Conservation (phyloP, 2,888 invertebrate genomes). For the Andrena praecox region DNA sequence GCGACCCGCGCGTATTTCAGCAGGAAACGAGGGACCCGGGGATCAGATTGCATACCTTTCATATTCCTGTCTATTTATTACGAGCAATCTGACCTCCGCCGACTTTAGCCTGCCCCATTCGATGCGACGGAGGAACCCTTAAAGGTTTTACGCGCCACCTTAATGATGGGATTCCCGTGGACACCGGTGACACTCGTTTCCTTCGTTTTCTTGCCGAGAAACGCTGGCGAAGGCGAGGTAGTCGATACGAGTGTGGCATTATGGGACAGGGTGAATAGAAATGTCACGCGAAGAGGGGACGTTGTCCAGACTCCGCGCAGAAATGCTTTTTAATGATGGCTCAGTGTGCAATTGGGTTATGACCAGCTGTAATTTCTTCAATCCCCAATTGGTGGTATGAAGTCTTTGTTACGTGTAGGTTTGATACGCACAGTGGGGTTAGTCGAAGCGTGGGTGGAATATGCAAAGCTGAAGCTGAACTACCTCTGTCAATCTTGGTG, state of each 20-base stretch:
- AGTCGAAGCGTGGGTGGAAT: no score
- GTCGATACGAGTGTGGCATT: not conserved
- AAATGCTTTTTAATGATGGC: not conserved
- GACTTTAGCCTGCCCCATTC: not conserved
- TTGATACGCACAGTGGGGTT: no score
- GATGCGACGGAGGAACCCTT: not conserved
- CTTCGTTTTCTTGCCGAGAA: not conserved
- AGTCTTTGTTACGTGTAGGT: no score
- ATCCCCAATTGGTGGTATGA: no score
- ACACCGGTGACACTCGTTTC: not conserved
- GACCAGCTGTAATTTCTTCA: not conserved
- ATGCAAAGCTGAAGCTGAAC: no score
- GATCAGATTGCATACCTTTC: conserved; percentile 19
- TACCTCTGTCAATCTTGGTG: no score
- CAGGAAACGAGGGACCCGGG: conserved; percentile 44
- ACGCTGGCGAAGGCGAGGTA: not conserved
- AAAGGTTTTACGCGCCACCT: conserved; percentile 9
- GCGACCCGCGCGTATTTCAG: conserved; percentile 60
- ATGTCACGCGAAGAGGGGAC: not conserved
- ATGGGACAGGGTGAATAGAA: not conserved
- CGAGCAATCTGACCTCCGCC: not conserved
- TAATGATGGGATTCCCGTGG: conserved; percentile 3
- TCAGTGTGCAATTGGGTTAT: not conserved
- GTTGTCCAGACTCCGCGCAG: no score
- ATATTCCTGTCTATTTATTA: conserved; percentile 55